Conservation (phyloP, 2,797 vertebrate species). For the Buceros bicornis region DNA sequence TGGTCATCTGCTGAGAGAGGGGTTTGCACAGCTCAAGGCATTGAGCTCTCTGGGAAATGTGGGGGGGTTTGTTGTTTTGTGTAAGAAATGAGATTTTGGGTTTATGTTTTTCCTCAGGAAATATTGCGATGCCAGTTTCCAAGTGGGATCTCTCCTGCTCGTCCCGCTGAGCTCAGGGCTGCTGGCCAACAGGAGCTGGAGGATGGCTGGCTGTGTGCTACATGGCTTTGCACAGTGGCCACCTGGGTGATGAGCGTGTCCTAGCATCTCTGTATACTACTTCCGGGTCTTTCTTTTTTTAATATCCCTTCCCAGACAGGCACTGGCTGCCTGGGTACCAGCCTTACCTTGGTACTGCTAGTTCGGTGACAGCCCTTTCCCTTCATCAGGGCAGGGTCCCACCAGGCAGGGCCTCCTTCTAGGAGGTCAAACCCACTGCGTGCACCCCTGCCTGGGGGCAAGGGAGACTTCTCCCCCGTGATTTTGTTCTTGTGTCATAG, state of each 20-base stretch:
- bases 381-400: neutral
- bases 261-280: neutral
- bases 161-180: neutral
- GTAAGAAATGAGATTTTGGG: neutral
- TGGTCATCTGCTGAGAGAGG: neutral
- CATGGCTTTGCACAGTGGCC: rapidly evolving
- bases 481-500: neutral
- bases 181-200: neutral
- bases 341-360: neutral
- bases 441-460: neutral
- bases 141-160: neutral
- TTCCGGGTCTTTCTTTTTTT: neutral
- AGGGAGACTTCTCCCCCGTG: neutral
- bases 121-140: neutral
- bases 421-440: neutral
- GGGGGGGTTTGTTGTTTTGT: neutral
- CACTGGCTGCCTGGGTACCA: neutral
- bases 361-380: neutral
- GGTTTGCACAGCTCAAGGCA: neutral
- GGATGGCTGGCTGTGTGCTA: rapidly evolving
- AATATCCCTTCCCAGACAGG: neutral
- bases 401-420: neutral
- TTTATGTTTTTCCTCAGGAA: neutral
- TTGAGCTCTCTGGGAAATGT: neutral
- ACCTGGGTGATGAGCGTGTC: neutral